phyloP scores from a whole-genome alignment of 2,797 vertebrate genomes.

The Lycodopsis pacificus region DNA sequence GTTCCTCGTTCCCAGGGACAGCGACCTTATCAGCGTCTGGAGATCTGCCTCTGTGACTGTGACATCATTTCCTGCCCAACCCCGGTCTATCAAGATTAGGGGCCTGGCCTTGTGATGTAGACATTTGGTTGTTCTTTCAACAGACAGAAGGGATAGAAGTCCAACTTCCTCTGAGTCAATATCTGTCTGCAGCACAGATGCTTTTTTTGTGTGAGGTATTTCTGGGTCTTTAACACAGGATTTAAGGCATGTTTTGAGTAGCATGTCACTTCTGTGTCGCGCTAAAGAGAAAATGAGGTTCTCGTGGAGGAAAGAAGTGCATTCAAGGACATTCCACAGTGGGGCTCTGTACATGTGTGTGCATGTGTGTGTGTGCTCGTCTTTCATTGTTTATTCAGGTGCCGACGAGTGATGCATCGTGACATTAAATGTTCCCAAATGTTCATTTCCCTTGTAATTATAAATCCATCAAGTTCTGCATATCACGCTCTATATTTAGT shows the following conservation, averaged over 20 bases:
- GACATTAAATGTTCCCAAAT: slow-evolving; percentile 47
- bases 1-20: slow-evolving; percentile 58
- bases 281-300: slow-evolving; percentile 37
- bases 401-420: slow-evolving; percentile 14
- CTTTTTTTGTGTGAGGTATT: slow-evolving; percentile 43
- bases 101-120: slow-evolving; percentile 43
- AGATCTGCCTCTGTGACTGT: slow-evolving; percentile 69
- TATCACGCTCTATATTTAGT: slow-evolving; percentile 52
- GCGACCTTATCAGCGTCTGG: slow-evolving; percentile 70
- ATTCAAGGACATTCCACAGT: slow-evolving; percentile 59
- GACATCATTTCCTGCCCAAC: slow-evolving; percentile 78
- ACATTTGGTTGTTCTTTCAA: slow-evolving; percentile 51
- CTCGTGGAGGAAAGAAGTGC: slow-evolving; percentile 30
- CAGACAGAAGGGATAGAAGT: slow-evolving; percentile 48
- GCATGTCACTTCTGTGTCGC: slow-evolving; percentile 38
- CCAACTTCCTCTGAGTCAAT: slow-evolving; percentile 18
- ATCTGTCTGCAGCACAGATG: slow-evolving; percentile 67
- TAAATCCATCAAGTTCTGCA: slow-evolving; percentile 47
- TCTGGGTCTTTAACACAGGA: slow-evolving; percentile 36
- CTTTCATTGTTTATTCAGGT: slow-evolving; percentile 48
- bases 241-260: slow-evolving; percentile 60
- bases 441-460: slow-evolving; percentile 28
- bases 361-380: slow-evolving; percentile 6
- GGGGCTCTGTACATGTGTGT: slow-evolving; percentile 9
- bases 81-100: slow-evolving; percentile 50